phyloP scores from a whole-genome alignment of 2,797 vertebrate species.

The Yasuhikotakia modesta region DNA sequence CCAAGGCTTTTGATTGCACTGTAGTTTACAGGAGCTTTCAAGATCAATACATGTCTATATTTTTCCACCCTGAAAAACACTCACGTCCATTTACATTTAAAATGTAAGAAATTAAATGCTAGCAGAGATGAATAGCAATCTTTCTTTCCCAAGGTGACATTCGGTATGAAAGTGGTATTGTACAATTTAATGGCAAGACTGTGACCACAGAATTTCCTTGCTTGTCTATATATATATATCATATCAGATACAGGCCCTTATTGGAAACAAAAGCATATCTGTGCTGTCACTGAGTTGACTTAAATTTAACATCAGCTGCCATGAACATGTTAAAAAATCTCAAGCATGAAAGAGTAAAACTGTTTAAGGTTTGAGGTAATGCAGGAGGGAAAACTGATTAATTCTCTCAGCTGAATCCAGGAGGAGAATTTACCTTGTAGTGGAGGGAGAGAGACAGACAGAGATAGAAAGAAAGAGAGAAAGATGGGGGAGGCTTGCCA shows the following conservation, averaged over 20 bases:
- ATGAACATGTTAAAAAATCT: too few species aligned
- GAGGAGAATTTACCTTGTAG: constrained; percentile 9
- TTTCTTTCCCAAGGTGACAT: not conserved
- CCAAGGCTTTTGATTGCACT: too few species aligned
- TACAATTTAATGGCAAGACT: not conserved
- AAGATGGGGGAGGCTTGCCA: not conserved
- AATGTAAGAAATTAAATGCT: not conserved
- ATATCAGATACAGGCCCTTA: not conserved
- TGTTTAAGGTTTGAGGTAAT: too few species aligned
- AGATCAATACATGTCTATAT: too few species aligned
- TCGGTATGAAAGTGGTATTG: too few species aligned
- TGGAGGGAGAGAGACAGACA: not conserved
- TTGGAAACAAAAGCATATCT: not conserved
- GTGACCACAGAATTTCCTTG: not conserved
- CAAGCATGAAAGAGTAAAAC: too few species aligned
- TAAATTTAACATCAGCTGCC: too few species aligned
- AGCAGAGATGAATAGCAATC: not conserved
- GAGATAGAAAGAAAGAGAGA: constrained; percentile 1
- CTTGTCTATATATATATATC: not conserved
- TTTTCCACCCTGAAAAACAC: too few species aligned
- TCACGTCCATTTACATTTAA: too few species aligned
- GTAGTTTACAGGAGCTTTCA: too few species aligned
- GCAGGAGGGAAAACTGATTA: constrained; percentile 30
- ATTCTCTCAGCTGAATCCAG: constrained; percentile 23
- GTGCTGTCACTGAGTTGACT: not conserved